These are phyloP conservation scores for Fukomys damarensis DNA, from an alignment of 2,113 vertebrate genomes.

Conservation along the genomic window DNA sequence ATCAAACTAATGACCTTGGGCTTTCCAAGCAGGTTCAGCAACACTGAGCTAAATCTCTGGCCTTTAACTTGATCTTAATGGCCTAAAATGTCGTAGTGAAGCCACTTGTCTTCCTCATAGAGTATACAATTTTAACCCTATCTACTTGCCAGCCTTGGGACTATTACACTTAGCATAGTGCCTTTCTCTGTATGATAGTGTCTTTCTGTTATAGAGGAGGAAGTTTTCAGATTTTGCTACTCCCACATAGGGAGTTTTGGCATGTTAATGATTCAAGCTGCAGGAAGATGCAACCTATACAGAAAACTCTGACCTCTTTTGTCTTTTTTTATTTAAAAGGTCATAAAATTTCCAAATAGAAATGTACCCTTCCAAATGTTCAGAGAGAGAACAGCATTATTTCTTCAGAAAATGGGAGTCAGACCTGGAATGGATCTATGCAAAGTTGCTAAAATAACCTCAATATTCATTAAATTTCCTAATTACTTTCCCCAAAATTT, in stretches of 20 bases:
- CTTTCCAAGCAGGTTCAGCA: no score
- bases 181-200: neutral
- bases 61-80: neutral
- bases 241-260: neutral
- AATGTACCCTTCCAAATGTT: neutral
- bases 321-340: neutral
- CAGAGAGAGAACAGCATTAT: neutral
- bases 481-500: neutral
- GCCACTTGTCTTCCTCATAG: neutral
- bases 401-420: neutral
- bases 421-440: neutral
- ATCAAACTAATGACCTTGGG: no score
- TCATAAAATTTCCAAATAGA: neutral
- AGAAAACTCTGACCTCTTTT: neutral
- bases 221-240: neutral
- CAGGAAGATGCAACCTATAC: neutral
- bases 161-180: neutral
- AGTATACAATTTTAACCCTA: neutral
- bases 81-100: neutral
- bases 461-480: neutral
- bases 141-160: neutral
- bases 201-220: neutral
- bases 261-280: neutral
- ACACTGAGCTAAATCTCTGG: no score
- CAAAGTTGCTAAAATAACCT: neutral